These are phyloP conservation scores for Chrysomela aeneicollis DNA, from an alignment of 2,888 invertebrate genomes.

Conservation along the genomic window DNA sequence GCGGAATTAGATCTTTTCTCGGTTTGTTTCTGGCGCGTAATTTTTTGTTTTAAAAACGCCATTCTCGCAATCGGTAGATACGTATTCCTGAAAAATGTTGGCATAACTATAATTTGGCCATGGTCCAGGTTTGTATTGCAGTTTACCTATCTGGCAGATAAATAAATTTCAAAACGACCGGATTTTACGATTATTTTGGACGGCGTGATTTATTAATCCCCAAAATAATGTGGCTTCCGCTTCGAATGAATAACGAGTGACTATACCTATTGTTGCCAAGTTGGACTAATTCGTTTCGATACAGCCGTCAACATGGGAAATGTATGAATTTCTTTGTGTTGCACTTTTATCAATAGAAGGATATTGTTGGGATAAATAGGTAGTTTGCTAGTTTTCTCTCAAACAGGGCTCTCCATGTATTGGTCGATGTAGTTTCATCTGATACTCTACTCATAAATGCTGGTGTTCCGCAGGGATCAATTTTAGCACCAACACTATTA, in stretches of 20 bases:
- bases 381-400: no score
- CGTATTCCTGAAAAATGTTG: slow-evolving; percentile 1
- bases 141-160: slow-evolving; percentile 5
- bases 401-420: no score
- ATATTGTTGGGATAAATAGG: no score
- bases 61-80: neutral
- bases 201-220: slow-evolving; percentile 1
- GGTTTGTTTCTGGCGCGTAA: no score
- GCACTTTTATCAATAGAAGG: neutral
- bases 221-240: slow-evolving; percentile 3
- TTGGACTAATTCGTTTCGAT: neutral
- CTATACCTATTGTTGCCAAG: neutral
- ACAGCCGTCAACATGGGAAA: neutral
- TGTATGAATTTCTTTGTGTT: neutral
- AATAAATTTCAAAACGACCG: slow-evolving; percentile 1
- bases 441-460: no score
- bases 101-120: slow-evolving; percentile 1
- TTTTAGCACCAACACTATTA: no score
- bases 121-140: slow-evolving; percentile 5
- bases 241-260: neutral
- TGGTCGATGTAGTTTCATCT: no score
- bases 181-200: slow-evolving; percentile 7
- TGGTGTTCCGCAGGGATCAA: no score
- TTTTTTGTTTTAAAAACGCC: neutral
- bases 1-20: no score